These are phyloP conservation scores for Ceratoteleas bidentatus DNA, from an alignment of 1,140 invertebrate genomes.

Conservation along the genomic window DNA sequence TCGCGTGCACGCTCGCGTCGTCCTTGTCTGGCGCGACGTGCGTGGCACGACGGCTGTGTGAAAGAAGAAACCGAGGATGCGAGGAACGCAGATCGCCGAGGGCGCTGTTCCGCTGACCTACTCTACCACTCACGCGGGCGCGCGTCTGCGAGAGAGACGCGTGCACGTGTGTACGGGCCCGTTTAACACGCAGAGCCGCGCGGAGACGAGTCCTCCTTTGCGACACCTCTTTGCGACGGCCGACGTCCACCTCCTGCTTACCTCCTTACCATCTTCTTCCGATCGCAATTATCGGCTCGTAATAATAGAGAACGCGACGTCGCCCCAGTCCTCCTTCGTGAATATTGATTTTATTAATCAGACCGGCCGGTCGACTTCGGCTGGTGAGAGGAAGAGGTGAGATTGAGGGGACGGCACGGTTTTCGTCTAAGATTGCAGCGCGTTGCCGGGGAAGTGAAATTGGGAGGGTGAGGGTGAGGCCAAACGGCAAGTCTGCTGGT, in stretches of 20 bases:
- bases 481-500: too few species aligned
- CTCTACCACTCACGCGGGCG: constrained; percentile 59
- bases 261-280: constrained; percentile 15
- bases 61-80: constrained; percentile 70
- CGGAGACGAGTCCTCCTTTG: constrained; percentile 63
- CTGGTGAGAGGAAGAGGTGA: too few species aligned
- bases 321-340: constrained; percentile 29
- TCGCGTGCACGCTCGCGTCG: constrained; percentile 3
- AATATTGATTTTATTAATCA: constrained; percentile 50
- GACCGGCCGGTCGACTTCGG: not conserved
- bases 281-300: constrained; percentile 61
- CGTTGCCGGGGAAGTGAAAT: too few species aligned
- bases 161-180: constrained; percentile 19
- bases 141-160: constrained; percentile 42
- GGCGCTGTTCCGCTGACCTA: constrained; percentile 81
- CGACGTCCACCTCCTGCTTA: constrained; percentile 4
- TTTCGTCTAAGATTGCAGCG: too few species aligned
- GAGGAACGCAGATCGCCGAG: constrained; percentile 78
- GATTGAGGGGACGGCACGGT: too few species aligned
- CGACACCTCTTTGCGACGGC: constrained; percentile 14
- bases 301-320: constrained; percentile 53
- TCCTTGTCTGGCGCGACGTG: constrained; percentile 38
- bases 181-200: constrained; percentile 51
- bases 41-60: constrained; percentile 52
- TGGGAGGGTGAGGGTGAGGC: too few species aligned